Evolutionary conservation across 1,140 invertebrate species (phyloP).

Genomic region (Pseudomyrmex concolor): DNA sequence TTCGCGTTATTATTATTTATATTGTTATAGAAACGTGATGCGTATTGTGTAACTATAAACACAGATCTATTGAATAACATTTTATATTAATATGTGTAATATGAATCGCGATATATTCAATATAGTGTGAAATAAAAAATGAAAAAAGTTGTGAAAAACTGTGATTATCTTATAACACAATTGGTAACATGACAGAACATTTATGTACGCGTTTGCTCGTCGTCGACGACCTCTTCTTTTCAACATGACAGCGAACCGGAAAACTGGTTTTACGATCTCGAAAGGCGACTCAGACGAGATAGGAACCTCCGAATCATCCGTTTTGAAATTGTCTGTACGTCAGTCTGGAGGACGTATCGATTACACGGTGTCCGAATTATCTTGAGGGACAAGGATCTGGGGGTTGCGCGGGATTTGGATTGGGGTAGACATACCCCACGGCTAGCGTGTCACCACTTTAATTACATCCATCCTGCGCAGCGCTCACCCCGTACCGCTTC

Average conservation of each 20-base stretch:
- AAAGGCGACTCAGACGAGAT: constrained; percentile 45
- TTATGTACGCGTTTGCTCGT: constrained; percentile 10
- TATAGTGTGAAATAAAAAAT: constrained; percentile 25
- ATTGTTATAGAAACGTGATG: constrained; percentile 12
- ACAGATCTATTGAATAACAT: too few relatives aligned
- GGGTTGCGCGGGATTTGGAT: constrained; percentile 77
- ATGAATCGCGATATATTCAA: neutral
- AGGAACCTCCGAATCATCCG: constrained; percentile 65
- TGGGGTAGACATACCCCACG: constrained; percentile 78
- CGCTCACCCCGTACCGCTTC: constrained; percentile 59
- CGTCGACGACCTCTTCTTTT: constrained; percentile 28
- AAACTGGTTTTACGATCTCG: constrained; percentile 52
- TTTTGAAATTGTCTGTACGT: constrained; percentile 76
- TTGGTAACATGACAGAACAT: neutral
- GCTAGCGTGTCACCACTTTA: constrained; percentile 83
- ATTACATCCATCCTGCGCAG: constrained; percentile 81
- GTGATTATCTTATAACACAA: neutral
- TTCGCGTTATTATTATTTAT: too few relatives aligned
- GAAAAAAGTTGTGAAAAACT: neutral
- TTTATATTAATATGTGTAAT: neutral
- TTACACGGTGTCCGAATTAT: constrained; percentile 81
- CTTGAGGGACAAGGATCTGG: constrained; percentile 77
- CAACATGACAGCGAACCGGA: constrained; percentile 35
- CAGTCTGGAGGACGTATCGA: constrained; percentile 78
- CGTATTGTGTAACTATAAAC: constrained; percentile 22